Base-by-base conservation (phyloP, 2,888 invertebrate species). In the Acanthosepion esculentum region DNA sequence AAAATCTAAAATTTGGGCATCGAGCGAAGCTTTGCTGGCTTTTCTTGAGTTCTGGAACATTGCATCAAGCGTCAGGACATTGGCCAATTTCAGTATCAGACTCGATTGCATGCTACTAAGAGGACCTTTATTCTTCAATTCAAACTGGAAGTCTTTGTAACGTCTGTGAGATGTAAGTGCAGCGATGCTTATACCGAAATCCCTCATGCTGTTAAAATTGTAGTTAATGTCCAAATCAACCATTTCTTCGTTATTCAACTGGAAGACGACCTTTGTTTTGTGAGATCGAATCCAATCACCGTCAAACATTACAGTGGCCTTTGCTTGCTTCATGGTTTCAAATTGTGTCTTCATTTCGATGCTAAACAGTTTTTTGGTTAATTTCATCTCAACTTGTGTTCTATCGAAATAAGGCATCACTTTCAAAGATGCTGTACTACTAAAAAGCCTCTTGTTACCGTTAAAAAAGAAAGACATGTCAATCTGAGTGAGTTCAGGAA, bases 381-480 rank as follows among this genome's bases (percentile, higher is more conserved):
- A 92, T 29, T 29, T 92, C 29, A 50, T n/a, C 48, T 92, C 50
- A 12, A 92, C 4, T 29, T 92, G 48, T 10, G 92, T 92, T 2
- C 26, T 92, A 26, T 92, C 92, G 26, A 92, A 20, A 92, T 92
- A 92, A 26, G 92, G 92, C 92, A 92, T 48, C 20, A 92, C 26
- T 92, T 92, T 48, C 48, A 92, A 10, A 29, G 92, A 48, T 6
- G 92, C 48, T 29, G 7, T 50, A 12, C 26, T n/a, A 4, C 48
- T 92, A 48, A 92, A 48, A 26, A 48, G 48, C 15, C 15, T 1
- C 6, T 92, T 92, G n/a, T 92, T 23, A 48, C 29, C 48, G 12
- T 92, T 48, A 92, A 48, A 29, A 92, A 48, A 48, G 50, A 92
- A 92, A 41, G 29, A 6, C 92, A 92, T 23, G 92, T 92, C 92